Evolutionary conservation across 23 tunicate species (phyloP), one percentile per base, ranked within the genome.

Genomic region (Ascidia mentula): DNA sequence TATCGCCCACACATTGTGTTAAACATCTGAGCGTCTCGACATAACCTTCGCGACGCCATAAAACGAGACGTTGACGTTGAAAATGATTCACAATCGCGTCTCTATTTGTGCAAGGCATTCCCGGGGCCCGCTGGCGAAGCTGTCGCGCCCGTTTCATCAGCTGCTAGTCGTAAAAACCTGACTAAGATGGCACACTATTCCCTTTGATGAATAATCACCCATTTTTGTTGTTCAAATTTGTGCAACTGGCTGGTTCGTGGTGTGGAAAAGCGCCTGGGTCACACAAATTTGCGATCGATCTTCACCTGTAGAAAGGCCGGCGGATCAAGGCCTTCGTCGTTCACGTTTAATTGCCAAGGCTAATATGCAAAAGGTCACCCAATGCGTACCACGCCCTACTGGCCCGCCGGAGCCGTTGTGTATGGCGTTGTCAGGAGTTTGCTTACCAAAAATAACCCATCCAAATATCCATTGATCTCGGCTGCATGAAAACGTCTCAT

Each of bases 291-390:
- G 65, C 65, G 4, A 53, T 53, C 65, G 65, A 53, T 53, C 65
- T 20, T 53, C 24, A 28, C 4, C 2, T 3, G 12, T 53, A 28
- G n/a, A n/a, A 53, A 26, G 65, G 4, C 13, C 65, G 65, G 65
- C 24, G 13, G 22, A 53, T 28, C 65, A 53, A 53, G 65, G 22
- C 65, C 24, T 26, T 53, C 22, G 65, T 26, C 65, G 65, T 53
- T 53, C 65, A 53, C 24, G 65, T 53, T 20, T 53, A 53, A 53
- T 53, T 53, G 65, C 65, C 65, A 53, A n/a, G 65, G 22, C 65
- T 26, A 53, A 20, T 53, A 28, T n/a, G n/a, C n/a, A 26, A 53
- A 53, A 53, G 65, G 65, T 53, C 65, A 53, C 1, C 13, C 65
- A 1, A 9, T 28, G 65, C 65, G 65, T n/a, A n/a, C 65, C 65